Evolutionary conservation across 2,888 invertebrate species (phyloP), one percentile per base, ranked within the genome.

Genomic region (Papilio demoleus): DNA sequence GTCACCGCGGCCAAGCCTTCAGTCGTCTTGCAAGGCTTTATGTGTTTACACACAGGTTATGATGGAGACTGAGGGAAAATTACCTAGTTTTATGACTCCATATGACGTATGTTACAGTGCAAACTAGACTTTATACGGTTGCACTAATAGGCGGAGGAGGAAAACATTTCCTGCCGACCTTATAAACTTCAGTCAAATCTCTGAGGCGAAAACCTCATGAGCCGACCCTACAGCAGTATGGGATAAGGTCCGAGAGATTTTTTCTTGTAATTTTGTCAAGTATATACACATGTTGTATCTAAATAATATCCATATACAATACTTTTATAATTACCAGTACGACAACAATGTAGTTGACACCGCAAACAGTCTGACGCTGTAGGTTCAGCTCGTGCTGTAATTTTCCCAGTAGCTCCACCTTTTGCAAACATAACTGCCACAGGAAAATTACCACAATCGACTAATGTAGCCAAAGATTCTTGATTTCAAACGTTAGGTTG

Each of bases 391-490:
- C n/a, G n/a, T 14, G 19, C n/a, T 19, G 24, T 38, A 40, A 40
- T 36, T 60, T 40, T 40, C 60, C 60, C 11, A 8, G n/a, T 50
- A 27, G 64, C 40, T 19, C 40, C 53, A 53, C 53, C 64, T 53
- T 56, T 19, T 27, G 5, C 53, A 53, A 40, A 64, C 53, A 64
- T n/a, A 34, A 22, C 31, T 14, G 38, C 14, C 12, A 8, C 36
- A 27, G 53, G 64, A 53, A 50, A 56, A 24, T 17, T 56, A 53
- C 64, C 64, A 24, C 63, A 5, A n/a, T n/a, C n/a, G n/a, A 31
- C 31, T 31, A 31, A 31, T 31, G 31, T 31, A n/a, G n/a, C n/a
- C n/a, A n/a, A n/a, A n/a, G n/a, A n/a, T n/a, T n/a, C n/a, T n/a
- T n/a, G n/a, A n/a, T n/a, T n/a, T n/a, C n/a, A n/a, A n/a, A n/a